Percentiles rank a stretch among this genome's conserved stretches.
Evolutionary conservation across 2,797 vertebrate species (phyloP).

Genomic region (Megaceryle alcyon): DNA sequence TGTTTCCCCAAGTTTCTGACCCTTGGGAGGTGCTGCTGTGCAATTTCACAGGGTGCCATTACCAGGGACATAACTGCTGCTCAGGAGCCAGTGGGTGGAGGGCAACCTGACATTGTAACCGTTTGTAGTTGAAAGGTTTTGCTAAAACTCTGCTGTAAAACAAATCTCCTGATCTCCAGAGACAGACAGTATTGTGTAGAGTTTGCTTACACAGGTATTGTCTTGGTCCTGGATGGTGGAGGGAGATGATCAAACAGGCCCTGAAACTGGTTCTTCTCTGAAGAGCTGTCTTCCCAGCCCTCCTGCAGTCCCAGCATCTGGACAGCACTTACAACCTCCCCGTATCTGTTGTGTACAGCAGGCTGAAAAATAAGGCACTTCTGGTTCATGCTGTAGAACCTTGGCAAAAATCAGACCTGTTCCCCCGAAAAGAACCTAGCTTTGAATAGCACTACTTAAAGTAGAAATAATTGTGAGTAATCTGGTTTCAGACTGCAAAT

Average conservation of each 20-base stretch:
- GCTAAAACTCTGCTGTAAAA: neutral
- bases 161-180: neutral
- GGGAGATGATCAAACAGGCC: neutral
- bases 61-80: neutral
- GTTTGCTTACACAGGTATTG: conserved; percentile 60
- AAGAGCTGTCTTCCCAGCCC: neutral
- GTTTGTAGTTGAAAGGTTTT: neutral
- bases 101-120: neutral
- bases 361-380: conserved; percentile 44
- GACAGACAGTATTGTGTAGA: neutral
- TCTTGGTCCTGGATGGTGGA: neutral
- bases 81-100: neutral
- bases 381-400: neutral
- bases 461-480: neutral
- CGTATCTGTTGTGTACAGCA: conserved; percentile 14
- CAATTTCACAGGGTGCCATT: neutral
- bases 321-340: neutral
- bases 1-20: neutral
- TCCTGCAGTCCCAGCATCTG: neutral
- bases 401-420: neutral
- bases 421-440: neutral
- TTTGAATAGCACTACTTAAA: neutral
- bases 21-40: neutral
- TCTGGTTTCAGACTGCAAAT: neutral
- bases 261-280: neutral